Base-by-base conservation (phyloP, 2,797 vertebrate genomes). In the Arctocebus calabarensis region DNA sequence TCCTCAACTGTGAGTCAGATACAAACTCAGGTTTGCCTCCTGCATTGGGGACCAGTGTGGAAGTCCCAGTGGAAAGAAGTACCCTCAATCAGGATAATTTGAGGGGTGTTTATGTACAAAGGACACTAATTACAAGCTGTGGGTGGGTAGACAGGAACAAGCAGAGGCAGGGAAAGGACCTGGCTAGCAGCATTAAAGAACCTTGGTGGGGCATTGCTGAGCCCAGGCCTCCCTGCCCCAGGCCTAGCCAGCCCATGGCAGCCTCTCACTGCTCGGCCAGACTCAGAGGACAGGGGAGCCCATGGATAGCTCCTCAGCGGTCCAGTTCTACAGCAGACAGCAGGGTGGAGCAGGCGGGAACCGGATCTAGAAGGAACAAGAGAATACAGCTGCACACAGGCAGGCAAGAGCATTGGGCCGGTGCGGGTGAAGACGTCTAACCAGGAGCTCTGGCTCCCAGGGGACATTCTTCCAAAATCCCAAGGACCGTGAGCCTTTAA, bases 241-340 rank as follows among this genome's bases (percentile, higher is more conserved):
- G 55, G 13, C 22, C 43, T 7, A 29, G 34, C 7, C 40, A 27
- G 43, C 37, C 62, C 61, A 2, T 3, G 17, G 84, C 5, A 19
- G 6, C 43, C 74, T 75, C 48, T 34, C 19, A 19, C 61, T 3
- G 5, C 27, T 22, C 20, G 59, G 4, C 57, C 11, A 16, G 22
- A 71, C 37, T 22, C 25, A n/a, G 52, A 45, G 29, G 22, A 17
- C 17, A 66, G 45, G 20, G 27, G 25, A 43, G 22, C 9, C 37
- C 4, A 10, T 0, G 17, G 4, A 13, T 11, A 77, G 12, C 32
- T 27, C 20, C 27, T 9, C 0, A 14, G 48, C 10, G 0, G 22
- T 43, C 59, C 2, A 2, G 12, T 4, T 32, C 20, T 0, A 0
- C 2, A 32, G 48, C 20, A 40, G 45, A 48, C 12, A 79, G 59